Percentiles rank a stretch among this genome's conserved stretches.
Conservation (phyloP, 2,113 vertebrate species). For the Plecotus auritus region DNA sequence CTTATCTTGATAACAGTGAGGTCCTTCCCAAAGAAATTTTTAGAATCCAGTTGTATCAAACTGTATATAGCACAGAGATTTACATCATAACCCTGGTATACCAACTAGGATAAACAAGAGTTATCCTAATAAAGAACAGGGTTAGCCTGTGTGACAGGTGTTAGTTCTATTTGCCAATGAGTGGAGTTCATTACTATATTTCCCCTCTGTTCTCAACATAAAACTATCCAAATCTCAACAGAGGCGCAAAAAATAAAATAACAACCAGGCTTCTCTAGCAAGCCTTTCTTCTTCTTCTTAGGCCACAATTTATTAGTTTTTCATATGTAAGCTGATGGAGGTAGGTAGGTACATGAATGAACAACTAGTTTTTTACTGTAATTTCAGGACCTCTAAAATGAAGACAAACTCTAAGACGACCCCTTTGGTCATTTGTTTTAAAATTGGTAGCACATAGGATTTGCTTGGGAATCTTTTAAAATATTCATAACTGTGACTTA, state of each 20-base stretch:
- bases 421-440: background rate
- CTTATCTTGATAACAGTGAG: background rate
- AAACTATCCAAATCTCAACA: background rate
- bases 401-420: background rate
- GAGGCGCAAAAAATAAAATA: background rate
- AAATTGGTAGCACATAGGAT: background rate
- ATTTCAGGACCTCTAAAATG: background rate
- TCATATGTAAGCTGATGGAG: background rate
- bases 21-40: background rate
- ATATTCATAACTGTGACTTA: background rate
- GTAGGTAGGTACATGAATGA: background rate
- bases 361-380: background rate
- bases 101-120: background rate
- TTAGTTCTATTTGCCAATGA: background rate
- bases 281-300: background rate
- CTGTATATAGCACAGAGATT: background rate
- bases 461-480: background rate
- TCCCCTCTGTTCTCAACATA: constrained; percentile 2
- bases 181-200: background rate
- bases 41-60: background rate
- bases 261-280: background rate
- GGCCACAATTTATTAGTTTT: background rate
- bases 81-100: background rate
- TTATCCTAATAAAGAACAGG: background rate
- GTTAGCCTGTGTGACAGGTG: background rate